Evolutionary conservation across 2,888 invertebrate genomes (phyloP).

Genomic region (Vandiemenella viatica): DNA sequence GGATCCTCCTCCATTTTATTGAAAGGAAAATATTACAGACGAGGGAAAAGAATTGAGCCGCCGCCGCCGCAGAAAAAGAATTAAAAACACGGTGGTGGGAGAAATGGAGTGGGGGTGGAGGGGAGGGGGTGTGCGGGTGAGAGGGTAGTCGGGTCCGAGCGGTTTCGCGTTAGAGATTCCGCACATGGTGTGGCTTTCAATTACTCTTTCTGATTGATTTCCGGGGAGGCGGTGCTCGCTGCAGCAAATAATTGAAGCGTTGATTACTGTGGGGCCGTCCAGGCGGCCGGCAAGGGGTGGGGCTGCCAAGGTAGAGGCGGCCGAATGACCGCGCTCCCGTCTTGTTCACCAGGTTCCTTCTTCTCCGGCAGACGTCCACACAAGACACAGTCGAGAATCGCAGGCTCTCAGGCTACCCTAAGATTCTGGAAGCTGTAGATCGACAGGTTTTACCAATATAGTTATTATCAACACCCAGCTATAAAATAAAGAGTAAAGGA

Average conservation of each 20-base stretch:
- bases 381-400: no score
- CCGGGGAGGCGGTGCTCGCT: slow-evolving; percentile 4
- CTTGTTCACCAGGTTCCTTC: no score
- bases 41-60: background rate
- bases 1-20: background rate
- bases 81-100: no score
- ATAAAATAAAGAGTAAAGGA: no score
- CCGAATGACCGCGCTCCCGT: background rate
- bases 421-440: no score
- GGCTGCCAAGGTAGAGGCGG: background rate
- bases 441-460: no score
- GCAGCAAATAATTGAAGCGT: slow-evolving; percentile 16
- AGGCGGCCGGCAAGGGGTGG: background rate
- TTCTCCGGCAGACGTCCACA: no score
- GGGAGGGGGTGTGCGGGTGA: background rate
- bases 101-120: no score
- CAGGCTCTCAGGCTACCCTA: no score
- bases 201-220: slow-evolving; percentile 11
- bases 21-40: background rate
- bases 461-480: no score
- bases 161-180: slow-evolving; percentile 7
- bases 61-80: background rate
- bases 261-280: slow-evolving; percentile 12
- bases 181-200: slow-evolving; percentile 10
- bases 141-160: background rate